phyloP scores from a whole-genome alignment of 2,888 invertebrate species.

The Tipula unca region DNA sequence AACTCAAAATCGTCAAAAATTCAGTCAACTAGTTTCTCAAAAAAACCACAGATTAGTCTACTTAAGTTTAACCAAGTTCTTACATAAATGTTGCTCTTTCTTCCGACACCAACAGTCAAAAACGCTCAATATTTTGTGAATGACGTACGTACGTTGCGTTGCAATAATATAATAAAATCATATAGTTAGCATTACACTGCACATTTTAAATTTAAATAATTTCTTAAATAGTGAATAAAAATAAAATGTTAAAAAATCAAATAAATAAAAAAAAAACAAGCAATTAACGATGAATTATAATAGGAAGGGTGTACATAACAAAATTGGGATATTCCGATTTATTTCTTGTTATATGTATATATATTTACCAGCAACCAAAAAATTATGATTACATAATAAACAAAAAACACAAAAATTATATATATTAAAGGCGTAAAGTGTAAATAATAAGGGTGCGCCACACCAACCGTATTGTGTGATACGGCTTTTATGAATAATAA shows the following conservation, averaged over 20 bases:
- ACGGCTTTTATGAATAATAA: neutral
- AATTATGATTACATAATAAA: neutral
- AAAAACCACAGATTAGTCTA: too few relatives aligned
- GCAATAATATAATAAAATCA: too few relatives aligned
- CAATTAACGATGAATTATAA: neutral
- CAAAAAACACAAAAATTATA: neutral
- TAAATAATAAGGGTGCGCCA: neutral
- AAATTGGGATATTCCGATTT: constrained; percentile 4
- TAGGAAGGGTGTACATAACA: neutral
- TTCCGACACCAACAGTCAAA: too few relatives aligned
- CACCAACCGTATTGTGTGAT: neutral
- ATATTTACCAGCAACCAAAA: neutral
- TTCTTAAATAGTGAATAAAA: neutral
- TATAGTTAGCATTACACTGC: neutral
- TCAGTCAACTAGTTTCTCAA: too few relatives aligned
- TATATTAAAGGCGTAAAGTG: neutral
- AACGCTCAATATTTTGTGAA: too few relatives aligned
- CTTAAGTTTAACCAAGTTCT: too few relatives aligned
- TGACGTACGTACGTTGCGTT: too few relatives aligned
- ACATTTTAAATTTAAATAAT: neutral
- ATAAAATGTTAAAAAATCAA: too few relatives aligned
- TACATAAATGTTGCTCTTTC: too few relatives aligned
- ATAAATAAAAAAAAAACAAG: neutral
- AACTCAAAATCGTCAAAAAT: too few relatives aligned
- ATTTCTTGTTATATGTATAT: neutral